Evolutionary conservation across 1,140 invertebrate species (phyloP).

Genomic region (Drosophila mauritiana): DNA sequence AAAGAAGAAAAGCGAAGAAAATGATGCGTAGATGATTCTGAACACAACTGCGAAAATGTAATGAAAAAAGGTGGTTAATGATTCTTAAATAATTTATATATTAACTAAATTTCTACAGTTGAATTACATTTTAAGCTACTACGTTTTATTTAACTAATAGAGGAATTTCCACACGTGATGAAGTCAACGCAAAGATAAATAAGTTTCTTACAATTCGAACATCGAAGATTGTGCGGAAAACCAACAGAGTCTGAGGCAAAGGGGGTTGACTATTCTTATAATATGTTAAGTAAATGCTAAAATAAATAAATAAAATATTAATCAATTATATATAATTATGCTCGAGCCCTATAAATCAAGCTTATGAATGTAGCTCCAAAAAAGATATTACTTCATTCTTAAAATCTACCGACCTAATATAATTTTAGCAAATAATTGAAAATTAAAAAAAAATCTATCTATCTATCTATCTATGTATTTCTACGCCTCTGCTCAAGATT

Average conservation of each 20-base stretch:
- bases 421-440: too few species aligned
- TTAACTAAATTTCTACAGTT: neutral
- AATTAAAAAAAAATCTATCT: too few species aligned
- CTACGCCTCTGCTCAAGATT: slow-evolving; percentile 7
- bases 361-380: too few species aligned
- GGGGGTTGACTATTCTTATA: neutral
- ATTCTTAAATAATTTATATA: neutral
- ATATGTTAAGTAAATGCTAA: too few species aligned
- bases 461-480: neutral
- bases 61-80: neutral
- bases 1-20: slow-evolving; percentile 34
- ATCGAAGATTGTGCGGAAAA: slow-evolving; percentile 3
- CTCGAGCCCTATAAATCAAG: too few species aligned
- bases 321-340: too few species aligned
- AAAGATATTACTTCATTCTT: too few species aligned
- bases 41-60: too few species aligned
- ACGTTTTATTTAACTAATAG: neutral
- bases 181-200: neutral
- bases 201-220: neutral
- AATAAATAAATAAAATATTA: too few species aligned
- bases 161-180: neutral
- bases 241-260: neutral
- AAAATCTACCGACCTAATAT: too few species aligned
- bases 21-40: neutral
- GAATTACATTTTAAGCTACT: neutral